A percentile compares a stretch with the other conserved stretches of the same genome.
phyloP scores from a whole-genome alignment of 2,888 invertebrate genomes.

The Volucella zonaria region DNA sequence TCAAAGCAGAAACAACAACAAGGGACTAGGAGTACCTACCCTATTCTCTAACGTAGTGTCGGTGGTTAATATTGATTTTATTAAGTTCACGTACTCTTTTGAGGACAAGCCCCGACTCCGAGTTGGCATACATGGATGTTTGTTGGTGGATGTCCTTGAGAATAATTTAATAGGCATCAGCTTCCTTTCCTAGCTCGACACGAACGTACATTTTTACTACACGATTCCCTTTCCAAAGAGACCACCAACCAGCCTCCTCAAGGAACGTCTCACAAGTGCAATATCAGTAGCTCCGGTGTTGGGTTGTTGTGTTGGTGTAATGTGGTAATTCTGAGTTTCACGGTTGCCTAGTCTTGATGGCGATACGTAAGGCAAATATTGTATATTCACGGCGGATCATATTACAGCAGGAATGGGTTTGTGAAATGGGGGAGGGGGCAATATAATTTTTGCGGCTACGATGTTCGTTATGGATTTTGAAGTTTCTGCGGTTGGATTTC shows the following conservation, averaged over 20 bases:
- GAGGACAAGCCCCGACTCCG: constrained; percentile 24
- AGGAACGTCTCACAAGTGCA: constrained; percentile 7
- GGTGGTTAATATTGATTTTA: constrained; percentile 47
- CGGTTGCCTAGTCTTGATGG: constrained; percentile 13
- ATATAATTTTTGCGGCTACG: not conserved
- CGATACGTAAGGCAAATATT: not conserved
- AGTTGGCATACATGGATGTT: not conserved
- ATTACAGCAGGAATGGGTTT: constrained; percentile 7
- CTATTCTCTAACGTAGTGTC: constrained; percentile 10
- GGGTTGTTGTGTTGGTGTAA: not conserved
- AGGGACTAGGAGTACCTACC: not conserved
- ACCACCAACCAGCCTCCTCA: not conserved
- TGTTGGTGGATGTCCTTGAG: constrained; percentile 45
- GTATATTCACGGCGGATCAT: constrained; percentile 9
- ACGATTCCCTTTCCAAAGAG: constrained; percentile 17
- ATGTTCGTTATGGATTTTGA: constrained; percentile 2
- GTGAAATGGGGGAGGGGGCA: not conserved
- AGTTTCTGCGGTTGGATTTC: constrained; percentile 21
- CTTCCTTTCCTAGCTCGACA: constrained; percentile 25
- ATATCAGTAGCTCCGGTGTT: not conserved
- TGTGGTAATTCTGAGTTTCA: not conserved
- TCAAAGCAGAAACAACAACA: constrained; percentile 1
- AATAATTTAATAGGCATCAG: constrained; percentile 52
- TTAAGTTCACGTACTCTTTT: constrained; percentile 55
- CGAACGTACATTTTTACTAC: constrained; percentile 26